Evolutionary conservation across 2,113 vertebrate genomes (phyloP), one percentile per base, ranked within the genome.

Genomic region (Platichthys stellatus): DNA sequence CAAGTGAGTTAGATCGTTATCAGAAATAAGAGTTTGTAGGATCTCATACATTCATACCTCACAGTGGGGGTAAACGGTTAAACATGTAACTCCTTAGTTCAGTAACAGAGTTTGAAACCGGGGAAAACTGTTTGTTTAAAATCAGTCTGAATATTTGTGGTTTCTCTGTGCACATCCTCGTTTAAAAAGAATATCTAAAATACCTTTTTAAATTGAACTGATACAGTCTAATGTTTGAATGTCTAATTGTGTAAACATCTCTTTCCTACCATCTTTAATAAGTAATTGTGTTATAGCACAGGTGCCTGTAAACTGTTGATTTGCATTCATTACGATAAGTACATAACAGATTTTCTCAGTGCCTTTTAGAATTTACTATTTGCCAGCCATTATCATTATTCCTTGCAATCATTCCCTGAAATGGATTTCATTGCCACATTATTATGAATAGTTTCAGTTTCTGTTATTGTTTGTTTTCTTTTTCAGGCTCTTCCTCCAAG

Each of bases 401-500:
- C 1, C 13, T 20, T 13, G 3, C 28, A 38, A 31, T 68, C 15
- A 45, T 51, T 63, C 38, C 17, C 43, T 49, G 15, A 38, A 5
- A 2, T 66, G 2, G 11, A 57, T 9, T 57, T 11, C 4, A 14
- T 38, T 28, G 20, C 43, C 3, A 45, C 3, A 38, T 49, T 72
- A 74, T 49, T 21, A 17, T 69, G 40, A 35, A 68, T 63, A 8
- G 3, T 60, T 43, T 69, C 18, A 49, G 2, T 28, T 69, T 10
- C 43, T 49, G 12, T 54, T 8, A 21, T 67, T 54, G 5, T 54
- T 54, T 24, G 2, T 24, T 54, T 53, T 49, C 80, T 53, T 61
- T 40, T 14, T 17, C 83, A 97, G 96, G 96, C 96, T 69, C 91
- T 97, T 71, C 96, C 96, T n/a, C 93, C 96, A 65, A 96, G 93